Base-by-base conservation (phyloP, 2,797 vertebrate species). In the Schizothorax lantsangensis region DNA sequence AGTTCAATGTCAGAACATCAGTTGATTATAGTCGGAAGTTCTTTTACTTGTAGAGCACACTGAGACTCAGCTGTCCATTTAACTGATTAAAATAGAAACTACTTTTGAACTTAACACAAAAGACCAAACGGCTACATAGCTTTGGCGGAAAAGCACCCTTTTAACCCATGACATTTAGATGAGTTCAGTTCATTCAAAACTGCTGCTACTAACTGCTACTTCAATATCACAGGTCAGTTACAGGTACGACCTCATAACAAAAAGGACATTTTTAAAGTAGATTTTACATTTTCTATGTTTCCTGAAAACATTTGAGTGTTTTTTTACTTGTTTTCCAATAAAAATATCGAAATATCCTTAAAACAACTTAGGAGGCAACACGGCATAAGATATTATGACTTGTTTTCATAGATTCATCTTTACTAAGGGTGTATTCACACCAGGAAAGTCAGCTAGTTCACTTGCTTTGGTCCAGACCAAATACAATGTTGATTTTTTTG, bases 161-260 rank as follows among this genome's bases (percentile, higher is more conserved):
- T 92, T 93, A 93, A 91, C 89, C 84, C 88, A 88, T 88, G 49
- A 54, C 89, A 88, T 93, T 94, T 93, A 93, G 93, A 93, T 94
- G 92, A 95, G 94, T 87, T 87, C 81, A 86, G 71, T 75, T 79
- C 12, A 47, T 30, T 47, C 36, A 62, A 33, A 74, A 71, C 7
- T 72, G 47, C 59, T 54, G 23, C 12, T 47, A 54, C 54, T 52
- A 33, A 84, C 59, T 21, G 30, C 49, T 72, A 45, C 47, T 30
- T 59, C 26, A 38, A 71, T 19, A 47, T 79, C 57, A 86, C 43
- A 64, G 78, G 12, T 81, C 54, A 23, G 79, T 68, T 40, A 68
- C 45, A 64, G 43, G 26, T n/a, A 59, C n/a, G 1, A 59, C n/a
- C 59, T 62, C 43, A 68, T 54, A 19, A 10, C 30, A n/a, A 15